phyloP scores from a whole-genome alignment of 2,797 vertebrate genomes.

The Intellagama lesueurii region DNA sequence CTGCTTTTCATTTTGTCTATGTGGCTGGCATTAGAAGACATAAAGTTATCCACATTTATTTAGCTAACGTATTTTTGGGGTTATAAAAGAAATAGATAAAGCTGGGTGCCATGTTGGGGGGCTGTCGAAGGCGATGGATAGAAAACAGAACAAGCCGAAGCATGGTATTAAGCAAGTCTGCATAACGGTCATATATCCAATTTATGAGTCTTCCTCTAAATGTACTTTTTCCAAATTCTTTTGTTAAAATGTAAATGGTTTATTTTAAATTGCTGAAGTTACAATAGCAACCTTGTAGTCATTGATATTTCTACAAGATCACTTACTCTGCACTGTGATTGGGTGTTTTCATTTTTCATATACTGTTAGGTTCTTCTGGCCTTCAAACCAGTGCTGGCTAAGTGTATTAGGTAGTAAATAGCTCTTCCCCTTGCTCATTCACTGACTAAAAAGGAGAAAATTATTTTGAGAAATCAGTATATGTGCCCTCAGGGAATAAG shows the following conservation, averaged over 20 bases:
- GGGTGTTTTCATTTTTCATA: not conserved
- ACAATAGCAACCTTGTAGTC: not conserved
- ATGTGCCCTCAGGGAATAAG: conserved; percentile 48
- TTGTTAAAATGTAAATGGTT: not conserved
- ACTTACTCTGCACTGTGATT: not conserved
- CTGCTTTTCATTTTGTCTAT: conserved; percentile 16
- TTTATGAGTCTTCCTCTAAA: not conserved
- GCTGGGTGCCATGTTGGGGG: not conserved
- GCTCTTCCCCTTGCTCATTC: conserved; percentile 35
- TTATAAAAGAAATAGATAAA: conserved; percentile 1
- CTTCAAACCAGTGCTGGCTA: not conserved
- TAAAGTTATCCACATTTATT: not conserved
- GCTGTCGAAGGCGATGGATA: not conserved
- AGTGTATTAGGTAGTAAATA: not conserved
- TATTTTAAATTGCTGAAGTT: not conserved
- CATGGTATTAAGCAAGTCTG: not conserved
- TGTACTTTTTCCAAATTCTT: not conserved
- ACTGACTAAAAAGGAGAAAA: conserved; percentile 54
- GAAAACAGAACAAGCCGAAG: not conserved
- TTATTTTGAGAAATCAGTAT: conserved; percentile 44
- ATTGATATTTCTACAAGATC: not conserved
- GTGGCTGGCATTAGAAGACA: not conserved
- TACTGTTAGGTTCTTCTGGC: not conserved
- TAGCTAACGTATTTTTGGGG: not conserved
- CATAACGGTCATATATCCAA: not conserved